phyloP scores from a whole-genome alignment of 2,797 vertebrate species.

The Hemibagrus guttatus region DNA sequence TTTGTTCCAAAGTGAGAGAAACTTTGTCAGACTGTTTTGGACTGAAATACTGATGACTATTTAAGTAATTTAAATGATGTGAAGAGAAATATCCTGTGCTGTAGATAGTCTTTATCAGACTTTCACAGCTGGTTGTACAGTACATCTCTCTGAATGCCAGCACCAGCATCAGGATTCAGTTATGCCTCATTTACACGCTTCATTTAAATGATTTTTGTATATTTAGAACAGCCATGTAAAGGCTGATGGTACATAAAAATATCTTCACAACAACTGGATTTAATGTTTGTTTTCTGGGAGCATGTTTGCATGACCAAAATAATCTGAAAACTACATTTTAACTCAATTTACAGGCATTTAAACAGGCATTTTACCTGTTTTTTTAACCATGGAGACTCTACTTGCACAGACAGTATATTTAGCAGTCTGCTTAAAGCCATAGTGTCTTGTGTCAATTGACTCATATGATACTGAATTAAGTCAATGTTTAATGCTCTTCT shows the following conservation, averaged over 20 bases:
- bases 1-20: not conserved
- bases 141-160: not conserved
- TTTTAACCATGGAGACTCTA: not conserved
- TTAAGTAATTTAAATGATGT: conserved; percentile 15
- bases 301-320: not conserved
- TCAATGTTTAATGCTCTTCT: too few relatives aligned
- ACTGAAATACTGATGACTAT: not conserved
- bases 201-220: conserved; percentile 5
- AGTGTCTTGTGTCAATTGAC: not conserved
- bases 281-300: not conserved
- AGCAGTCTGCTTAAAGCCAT: not conserved
- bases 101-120: not conserved
- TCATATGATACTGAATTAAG: not conserved
- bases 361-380: not conserved
- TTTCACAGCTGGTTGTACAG: not conserved
- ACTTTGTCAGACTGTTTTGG: not conserved
- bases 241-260: not conserved
- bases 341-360: not conserved
- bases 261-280: not conserved
- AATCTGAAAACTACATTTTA: not conserved
- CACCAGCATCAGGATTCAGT: not conserved
- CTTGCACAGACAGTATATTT: not conserved
- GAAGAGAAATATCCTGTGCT: conserved; percentile 16
- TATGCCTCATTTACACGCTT: not conserved
- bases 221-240: not conserved